These are phyloP conservation scores for Mesochorus sp. DNA, from an alignment of 2,888 invertebrate genomes.

Conservation along the genomic window DNA sequence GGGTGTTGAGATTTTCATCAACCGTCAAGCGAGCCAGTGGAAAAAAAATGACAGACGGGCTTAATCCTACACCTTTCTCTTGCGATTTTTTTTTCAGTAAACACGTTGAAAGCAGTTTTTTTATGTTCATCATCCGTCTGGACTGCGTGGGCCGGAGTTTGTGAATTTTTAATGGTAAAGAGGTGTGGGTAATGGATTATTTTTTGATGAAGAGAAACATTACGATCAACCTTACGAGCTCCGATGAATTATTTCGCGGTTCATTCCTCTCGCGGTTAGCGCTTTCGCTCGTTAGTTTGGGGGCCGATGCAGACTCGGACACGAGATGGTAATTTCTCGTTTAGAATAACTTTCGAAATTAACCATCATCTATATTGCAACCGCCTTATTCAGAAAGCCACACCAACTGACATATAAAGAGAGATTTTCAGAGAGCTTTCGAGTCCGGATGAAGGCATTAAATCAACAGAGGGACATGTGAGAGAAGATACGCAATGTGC, in stretches of 20 bases:
- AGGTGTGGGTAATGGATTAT: background rate
- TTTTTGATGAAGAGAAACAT: background rate
- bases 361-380: too few relatives aligned
- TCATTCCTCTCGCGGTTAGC: background rate
- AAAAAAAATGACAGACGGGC: conserved; percentile 43
- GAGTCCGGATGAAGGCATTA: too few relatives aligned
- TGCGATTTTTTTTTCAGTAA: background rate
- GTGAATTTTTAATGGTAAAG: conserved; percentile 17
- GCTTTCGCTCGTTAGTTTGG: background rate
- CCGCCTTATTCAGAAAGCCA: too few relatives aligned
- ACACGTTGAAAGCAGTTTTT: background rate
- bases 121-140: background rate
- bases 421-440: too few relatives aligned
- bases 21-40: background rate
- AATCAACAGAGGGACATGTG: too few relatives aligned
- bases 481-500: too few relatives aligned
- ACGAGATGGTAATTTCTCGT: background rate
- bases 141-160: background rate
- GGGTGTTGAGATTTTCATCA: conserved; percentile 48
- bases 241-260: too few relatives aligned
- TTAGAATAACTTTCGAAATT: background rate
- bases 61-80: conserved; percentile 8
- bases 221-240: background rate
- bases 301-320: background rate
- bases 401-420: too few relatives aligned